These are phyloP conservation scores for Periophthalmus modestus DNA, from an alignment of 2,113 vertebrate genomes.

Conservation along the genomic window DNA sequence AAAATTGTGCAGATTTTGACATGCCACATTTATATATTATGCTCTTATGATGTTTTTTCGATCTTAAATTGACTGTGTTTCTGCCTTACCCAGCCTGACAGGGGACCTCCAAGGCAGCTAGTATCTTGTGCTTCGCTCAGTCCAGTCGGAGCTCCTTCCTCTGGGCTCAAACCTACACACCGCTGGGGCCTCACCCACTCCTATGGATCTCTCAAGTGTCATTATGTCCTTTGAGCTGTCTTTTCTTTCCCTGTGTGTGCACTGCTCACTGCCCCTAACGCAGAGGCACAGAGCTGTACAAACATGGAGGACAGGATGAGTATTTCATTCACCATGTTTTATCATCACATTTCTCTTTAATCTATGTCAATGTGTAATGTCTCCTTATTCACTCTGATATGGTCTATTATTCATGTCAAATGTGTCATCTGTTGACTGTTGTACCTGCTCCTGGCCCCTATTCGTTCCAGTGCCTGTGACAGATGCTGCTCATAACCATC, in stretches of 20 bases:
- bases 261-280: conserved; percentile 20
- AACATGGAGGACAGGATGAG: conserved; percentile 54
- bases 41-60: conserved; percentile 38
- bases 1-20: conserved; percentile 73
- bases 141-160: conserved; percentile 60
- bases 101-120: conserved; percentile 65
- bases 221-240: conserved; percentile 26
- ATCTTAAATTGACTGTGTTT: conserved; percentile 70
- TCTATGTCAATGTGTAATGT: conserved; percentile 8
- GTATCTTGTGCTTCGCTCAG: conserved; percentile 65
- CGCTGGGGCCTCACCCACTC: conserved; percentile 52
- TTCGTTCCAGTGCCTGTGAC: conserved; percentile 26
- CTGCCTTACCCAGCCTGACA: conserved; percentile 73
- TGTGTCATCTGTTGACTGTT: conserved; percentile 17
- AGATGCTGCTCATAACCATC: conserved; percentile 30
- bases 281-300: conserved; percentile 10
- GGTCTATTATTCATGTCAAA: conserved; percentile 21
- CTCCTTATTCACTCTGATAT: conserved; percentile 15
- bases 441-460: conserved; percentile 21
- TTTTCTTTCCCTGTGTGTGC: conserved; percentile 25
- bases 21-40: conserved; percentile 17
- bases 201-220: conserved; percentile 40
- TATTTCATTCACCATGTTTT: conserved; percentile 46
- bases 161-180: conserved; percentile 70
- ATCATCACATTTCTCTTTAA: conserved; percentile 18